Percentiles rank a stretch among this genome's conserved stretches.
These are phyloP conservation scores for Troilus luridus DNA, from an alignment of 2,888 invertebrate genomes.

Conservation along the genomic window DNA sequence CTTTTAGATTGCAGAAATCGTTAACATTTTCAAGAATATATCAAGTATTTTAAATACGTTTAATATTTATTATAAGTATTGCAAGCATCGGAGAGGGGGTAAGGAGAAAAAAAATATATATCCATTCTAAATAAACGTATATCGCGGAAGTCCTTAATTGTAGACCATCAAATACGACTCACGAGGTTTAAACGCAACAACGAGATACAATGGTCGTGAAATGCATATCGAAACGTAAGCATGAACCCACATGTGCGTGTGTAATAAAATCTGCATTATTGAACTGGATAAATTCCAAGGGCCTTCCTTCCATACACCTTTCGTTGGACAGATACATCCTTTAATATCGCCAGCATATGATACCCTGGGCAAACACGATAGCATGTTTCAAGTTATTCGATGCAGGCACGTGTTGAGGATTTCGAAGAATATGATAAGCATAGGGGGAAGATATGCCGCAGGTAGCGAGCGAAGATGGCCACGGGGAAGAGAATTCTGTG, in stretches of 20 bases:
- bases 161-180: too few relatives aligned
- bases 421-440: conserved; percentile 1
- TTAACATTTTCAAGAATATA: too few relatives aligned
- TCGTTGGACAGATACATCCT: not conserved
- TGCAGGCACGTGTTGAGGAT: not conserved
- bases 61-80: too few relatives aligned
- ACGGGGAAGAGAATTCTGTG: not conserved
- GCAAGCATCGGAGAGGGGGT: too few relatives aligned
- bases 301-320: not conserved
- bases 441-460: not conserved
- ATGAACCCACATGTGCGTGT: not conserved
- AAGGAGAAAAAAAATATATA: too few relatives aligned
- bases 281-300: not conserved
- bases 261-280: not conserved
- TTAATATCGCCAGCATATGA: not conserved
- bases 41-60: too few relatives aligned
- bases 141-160: too few relatives aligned
- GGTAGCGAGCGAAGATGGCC: not conserved
- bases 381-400: conserved; percentile 1
- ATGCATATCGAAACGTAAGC: too few relatives aligned
- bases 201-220: too few relatives aligned
- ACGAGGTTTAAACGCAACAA: too few relatives aligned
- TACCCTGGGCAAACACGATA: not conserved
- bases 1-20: too few relatives aligned
- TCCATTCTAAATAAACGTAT: too few relatives aligned